These are phyloP conservation scores for Ptychoptera albimana DNA, from an alignment of 2,888 invertebrate species.

Conservation along the genomic window DNA sequence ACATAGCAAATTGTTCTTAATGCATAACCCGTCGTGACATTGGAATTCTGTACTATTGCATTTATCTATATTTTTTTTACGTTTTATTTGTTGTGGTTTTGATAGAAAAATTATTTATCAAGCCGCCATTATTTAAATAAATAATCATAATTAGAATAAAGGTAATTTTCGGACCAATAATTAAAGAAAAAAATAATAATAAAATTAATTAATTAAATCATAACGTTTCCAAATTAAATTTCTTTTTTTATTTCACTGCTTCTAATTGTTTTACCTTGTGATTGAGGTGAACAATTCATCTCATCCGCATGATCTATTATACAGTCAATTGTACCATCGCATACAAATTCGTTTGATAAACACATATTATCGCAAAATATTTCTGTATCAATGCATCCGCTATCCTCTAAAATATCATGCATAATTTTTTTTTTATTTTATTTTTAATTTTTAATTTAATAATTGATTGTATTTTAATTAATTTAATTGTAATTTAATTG, in stretches of 20 bases:
- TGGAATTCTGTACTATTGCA: constrained; percentile 33
- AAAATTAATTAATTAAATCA: too few species aligned
- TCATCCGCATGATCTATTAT: constrained; percentile 45
- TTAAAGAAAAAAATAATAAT: too few species aligned
- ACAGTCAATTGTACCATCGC: constrained; percentile 37
- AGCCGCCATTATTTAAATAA: neutral
- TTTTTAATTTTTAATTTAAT: too few species aligned
- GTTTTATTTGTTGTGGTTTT: constrained; percentile 6
- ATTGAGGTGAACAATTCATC: constrained; percentile 24
- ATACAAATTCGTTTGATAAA: constrained; percentile 26
- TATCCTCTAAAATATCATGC: too few species aligned
- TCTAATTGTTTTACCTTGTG: neutral
- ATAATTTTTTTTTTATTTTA: too few species aligned
- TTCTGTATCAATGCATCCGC: too few species aligned
- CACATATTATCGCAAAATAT: constrained; percentile 15
- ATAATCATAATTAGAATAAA: too few species aligned
- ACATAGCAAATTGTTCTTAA: constrained; percentile 28
- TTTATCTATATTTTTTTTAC: constrained; percentile 7
- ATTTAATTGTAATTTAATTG: too few species aligned
- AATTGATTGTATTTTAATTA: too few species aligned
- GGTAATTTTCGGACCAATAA: too few species aligned
- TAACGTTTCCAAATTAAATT: neutral
- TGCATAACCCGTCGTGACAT: constrained; percentile 45
- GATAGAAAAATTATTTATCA: neutral
- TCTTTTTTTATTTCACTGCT: constrained; percentile 1